These are phyloP conservation scores for Andrena fulva DNA, from an alignment of 2,888 invertebrate species.

Conservation along the genomic window DNA sequence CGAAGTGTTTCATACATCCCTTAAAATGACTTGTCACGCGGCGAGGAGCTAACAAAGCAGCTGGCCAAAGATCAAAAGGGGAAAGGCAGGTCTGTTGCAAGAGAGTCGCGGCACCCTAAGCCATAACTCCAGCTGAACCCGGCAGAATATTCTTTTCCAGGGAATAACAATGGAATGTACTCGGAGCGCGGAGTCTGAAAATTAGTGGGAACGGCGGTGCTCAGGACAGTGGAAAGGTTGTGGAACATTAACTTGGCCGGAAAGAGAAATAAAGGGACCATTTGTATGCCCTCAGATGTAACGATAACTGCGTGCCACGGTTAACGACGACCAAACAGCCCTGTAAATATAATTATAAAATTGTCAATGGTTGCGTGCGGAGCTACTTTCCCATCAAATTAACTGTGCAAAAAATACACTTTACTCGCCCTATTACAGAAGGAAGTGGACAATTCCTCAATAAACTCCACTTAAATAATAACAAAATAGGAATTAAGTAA, in stretches of 20 bases:
- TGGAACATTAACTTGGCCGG: conserved; percentile 38
- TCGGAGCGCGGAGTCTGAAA: conserved; percentile 32
- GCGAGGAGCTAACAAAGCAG: neutral
- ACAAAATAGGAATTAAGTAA: too few relatives aligned
- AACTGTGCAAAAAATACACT: too few relatives aligned
- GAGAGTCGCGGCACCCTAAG: neutral
- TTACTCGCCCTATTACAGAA: too few relatives aligned
- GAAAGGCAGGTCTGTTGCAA: conserved; percentile 3
- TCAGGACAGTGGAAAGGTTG: conserved; percentile 32
- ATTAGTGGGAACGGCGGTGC: conserved; percentile 41
- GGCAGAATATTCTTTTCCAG: conserved; percentile 30
- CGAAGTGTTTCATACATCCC: too few relatives aligned
- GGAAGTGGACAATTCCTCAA: too few relatives aligned
- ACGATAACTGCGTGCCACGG: conserved; percentile 13
- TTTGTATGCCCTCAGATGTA: conserved; percentile 21
- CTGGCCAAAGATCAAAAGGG: conserved; percentile 10
- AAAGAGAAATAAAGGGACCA: conserved; percentile 51
- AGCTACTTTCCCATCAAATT: too few relatives aligned
- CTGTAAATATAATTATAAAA: neutral
- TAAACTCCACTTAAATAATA: too few relatives aligned
- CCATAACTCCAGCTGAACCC: conserved; percentile 6
- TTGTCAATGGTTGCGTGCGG: neutral
- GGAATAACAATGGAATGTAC: conserved; percentile 36
- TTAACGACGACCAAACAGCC: conserved; percentile 28
- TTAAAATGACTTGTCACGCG: neutral